Evolutionary conservation across 2,113 vertebrate genomes (phyloP), one percentile per base, ranked within the genome.

Genomic region (Scalopus aquaticus): DNA sequence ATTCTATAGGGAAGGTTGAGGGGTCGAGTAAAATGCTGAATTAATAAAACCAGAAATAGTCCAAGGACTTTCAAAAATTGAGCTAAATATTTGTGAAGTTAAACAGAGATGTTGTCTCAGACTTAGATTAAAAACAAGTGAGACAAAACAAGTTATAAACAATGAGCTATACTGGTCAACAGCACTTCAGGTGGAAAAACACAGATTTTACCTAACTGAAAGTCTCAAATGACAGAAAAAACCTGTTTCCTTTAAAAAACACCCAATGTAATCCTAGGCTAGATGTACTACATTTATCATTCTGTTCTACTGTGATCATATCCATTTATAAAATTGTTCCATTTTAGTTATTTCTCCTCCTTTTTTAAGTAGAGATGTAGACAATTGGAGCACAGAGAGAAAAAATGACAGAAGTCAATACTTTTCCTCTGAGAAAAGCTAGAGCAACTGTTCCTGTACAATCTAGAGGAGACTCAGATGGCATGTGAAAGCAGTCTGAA

Each of bases 381-480:
- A 32, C 42, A 32, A 64, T 20, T 77, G 6, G 12, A 46, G 9
- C 32, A 46, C 6, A 51, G 49, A 72, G 5, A 15, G 22, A 28
- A 60, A 67, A 70, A 56, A 49, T 56, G 19, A 73, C 2, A 69
- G 3, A 86, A 90, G 32, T 39, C 42, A 89, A 28, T 20, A 37
- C 39, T 80, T 69, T 74, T 77, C 54, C 67, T 87, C 26, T 44
- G 16, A 85, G 60, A 37, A 44, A 44, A 44, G 44, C 44, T 6
- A 44, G 44, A 44, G 44, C 44, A 44, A 44, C 44, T 6, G 9
- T 81, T 12, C 26, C 26, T 56, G 24, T 81, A 88, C 85, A 96
- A 95, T 86, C 77, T 80, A 24, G 89, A 92, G 51, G 32, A 32
- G 87, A 87, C 95, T 95, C 89, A 69, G 22, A 96, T 95, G 73